phyloP scores from a whole-genome alignment of 2,888 invertebrate species.

The Spisula subtruncata region DNA sequence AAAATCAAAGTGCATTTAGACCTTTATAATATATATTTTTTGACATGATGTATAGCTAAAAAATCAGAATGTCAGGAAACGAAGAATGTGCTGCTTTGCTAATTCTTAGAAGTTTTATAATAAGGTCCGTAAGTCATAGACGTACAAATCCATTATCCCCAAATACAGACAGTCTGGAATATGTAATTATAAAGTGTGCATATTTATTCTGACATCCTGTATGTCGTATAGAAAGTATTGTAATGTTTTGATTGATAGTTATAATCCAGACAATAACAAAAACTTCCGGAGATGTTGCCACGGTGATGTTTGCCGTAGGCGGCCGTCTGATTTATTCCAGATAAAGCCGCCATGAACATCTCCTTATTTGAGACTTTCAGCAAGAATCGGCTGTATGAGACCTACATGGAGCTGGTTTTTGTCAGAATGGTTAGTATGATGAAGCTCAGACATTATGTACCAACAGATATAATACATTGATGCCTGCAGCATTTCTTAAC shows the following conservation, averaged over 20 bases:
- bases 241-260: conserved; percentile 11
- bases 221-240: not conserved
- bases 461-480: no score
- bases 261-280: not conserved
- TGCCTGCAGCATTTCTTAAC: no score
- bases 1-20: no score
- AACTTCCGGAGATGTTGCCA: not conserved
- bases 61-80: no score
- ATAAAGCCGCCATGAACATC: not conserved
- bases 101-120: no score
- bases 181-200: not conserved
- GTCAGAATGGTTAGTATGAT: not conserved
- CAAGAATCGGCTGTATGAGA: not conserved
- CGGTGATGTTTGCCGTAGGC: not conserved
- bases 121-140: no score
- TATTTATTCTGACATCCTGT: not conserved
- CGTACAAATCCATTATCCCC: no score
- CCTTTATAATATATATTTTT: no score
- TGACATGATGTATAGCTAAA: no score
- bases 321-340: not conserved
- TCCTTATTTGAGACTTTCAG: not conserved
- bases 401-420: not conserved
- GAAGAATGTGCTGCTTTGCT: no score
- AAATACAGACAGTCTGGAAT: not conserved
- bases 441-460: not conserved